A percentile compares a stretch with the other conserved stretches of the same genome.
These are phyloP conservation scores for Perizoma affinitatum DNA, from an alignment of 2,888 invertebrate genomes.

Conservation along the genomic window DNA sequence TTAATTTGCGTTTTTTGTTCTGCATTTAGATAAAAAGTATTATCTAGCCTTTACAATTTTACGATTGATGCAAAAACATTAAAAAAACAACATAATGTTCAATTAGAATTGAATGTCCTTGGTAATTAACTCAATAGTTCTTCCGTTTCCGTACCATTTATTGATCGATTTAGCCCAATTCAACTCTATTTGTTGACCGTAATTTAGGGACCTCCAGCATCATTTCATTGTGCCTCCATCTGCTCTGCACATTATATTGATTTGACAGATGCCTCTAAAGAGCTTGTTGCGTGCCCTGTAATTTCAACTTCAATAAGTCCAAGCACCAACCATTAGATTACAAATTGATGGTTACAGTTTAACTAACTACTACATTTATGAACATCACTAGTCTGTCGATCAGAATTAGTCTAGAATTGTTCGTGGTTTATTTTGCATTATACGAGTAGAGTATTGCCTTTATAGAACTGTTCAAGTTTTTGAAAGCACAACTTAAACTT, in stretches of 20 bases:
- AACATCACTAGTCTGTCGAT: slow-evolving; percentile 27
- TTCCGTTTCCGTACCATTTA: slow-evolving; percentile 12
- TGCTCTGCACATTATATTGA: slow-evolving; percentile 54
- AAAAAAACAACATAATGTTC: too few species aligned
- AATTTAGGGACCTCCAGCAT: slow-evolving; percentile 19
- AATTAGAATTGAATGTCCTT: neutral
- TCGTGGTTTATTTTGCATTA: slow-evolving; percentile 7
- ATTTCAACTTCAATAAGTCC: slow-evolving; percentile 34
- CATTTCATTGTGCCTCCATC: slow-evolving; percentile 58
- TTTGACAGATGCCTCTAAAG: slow-evolving; percentile 43
- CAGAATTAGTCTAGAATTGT: slow-evolving; percentile 11
- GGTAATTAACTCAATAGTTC: neutral
- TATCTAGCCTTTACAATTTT: too few species aligned
- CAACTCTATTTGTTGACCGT: slow-evolving; percentile 21
- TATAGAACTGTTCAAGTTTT: neutral
- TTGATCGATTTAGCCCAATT: slow-evolving; percentile 11
- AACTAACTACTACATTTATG: slow-evolving; percentile 29
- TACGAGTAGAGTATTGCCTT: neutral
- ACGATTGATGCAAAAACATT: too few species aligned
- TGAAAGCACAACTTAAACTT: slow-evolving; percentile 1
- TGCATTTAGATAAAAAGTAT: too few species aligned
- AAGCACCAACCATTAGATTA: slow-evolving; percentile 12
- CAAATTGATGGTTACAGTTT: slow-evolving; percentile 24
- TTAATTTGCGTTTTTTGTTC: neutral
- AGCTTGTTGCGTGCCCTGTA: slow-evolving; percentile 34